Base-by-base conservation (phyloP, 2,888 invertebrate genomes). In the Myopa tessellatipennis region DNA sequence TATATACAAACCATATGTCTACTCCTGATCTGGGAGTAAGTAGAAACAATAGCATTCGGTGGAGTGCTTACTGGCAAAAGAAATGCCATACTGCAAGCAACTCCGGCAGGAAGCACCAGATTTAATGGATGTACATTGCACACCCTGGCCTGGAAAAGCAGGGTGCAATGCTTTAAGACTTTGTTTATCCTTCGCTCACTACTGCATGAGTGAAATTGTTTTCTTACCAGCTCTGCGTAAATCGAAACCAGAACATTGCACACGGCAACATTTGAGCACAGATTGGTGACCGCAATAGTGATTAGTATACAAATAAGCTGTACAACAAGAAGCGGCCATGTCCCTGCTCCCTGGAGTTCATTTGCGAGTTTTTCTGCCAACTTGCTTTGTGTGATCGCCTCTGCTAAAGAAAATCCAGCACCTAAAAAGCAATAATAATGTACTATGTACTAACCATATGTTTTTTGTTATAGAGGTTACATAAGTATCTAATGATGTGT, bases 41-140 rank as follows among this genome's bases (percentile, higher is more conserved):
- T 94, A 34, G 95, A 94, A 0, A 95, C 96, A 80, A 97, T 95
- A 6, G 97, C 97, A 89, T 97, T 98, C n/a, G 97, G 96, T 3
- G 97, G 96, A 0, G 97, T 97, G n/a, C 96, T 96, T 14, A 97
- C 96, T 0, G 97, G 97, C 88, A 97, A 91, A 91, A 95, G 95
- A 91, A 96, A 95, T 4, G 95, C 96, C 90, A 95, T 95, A 65
- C 96, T 96, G 85, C 95, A 95, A 4, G 95, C 94, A n/a, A 97
- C 90, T 0, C 96, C 92, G 0, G 95, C 95, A 0, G 97, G 96
- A 83, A 96, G 90, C 94, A 96, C 95, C 86, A 97, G 90, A 89
- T 94, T 95, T 76, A 97, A 90, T 0, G 97, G 97, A 90, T 97
- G 95, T 77, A 95, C 91, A 82, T 91, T 87, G 70, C 94, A 91